Evolutionary conservation across 2,797 vertebrate species (phyloP), one percentile per base, ranked within the genome.

Genomic region (Enteromius paludinosus): DNA sequence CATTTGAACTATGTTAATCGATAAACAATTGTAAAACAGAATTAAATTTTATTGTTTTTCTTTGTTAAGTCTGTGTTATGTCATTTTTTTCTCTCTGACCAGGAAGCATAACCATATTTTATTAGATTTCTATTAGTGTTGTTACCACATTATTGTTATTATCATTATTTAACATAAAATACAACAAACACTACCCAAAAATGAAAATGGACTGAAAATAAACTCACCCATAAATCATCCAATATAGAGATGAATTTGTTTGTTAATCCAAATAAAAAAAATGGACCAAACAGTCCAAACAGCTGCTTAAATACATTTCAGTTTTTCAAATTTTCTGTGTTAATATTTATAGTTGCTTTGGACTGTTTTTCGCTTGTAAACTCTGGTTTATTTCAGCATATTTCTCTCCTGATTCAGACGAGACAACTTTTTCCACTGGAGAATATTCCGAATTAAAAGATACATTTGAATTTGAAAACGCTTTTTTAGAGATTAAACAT

Each of bases 21-120:
- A 62, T 69, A 62, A 70, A 83, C 33, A 82, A 45, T 54, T 82
- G 81, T 76, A 77, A 23, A 70, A 12, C 45, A 82, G 3, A 5
- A 47, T 69, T 30, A 82, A 68, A 77, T 69, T 64, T 83, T 79
- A 78, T 54, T 68, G 85, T 70, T 88, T 80, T 76, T 49, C 20
- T 90, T 76, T 87, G 86, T 84, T 83, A 86, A 84, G 80, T 82
- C 5, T 38, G 35, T 56, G 43, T 52, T 68, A 15, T 45, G 56
- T 59, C 38, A 25, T 61, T 76, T 28, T 23, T 61, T 76, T 61
- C 1, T 41, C 17, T 43, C 74, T 62, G 23, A 77, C 12, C 33
- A 74, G 15, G 52, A 59, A n/a, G 18, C 47, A 74, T 72, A 5
- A 10, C 30, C 30, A n/a, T 54, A 23, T 73, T 54, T 73, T 73